These are phyloP conservation scores for Pantherophis alleghaniensis DNA, from an alignment of 2,797 vertebrate species.

Conservation along the genomic window DNA sequence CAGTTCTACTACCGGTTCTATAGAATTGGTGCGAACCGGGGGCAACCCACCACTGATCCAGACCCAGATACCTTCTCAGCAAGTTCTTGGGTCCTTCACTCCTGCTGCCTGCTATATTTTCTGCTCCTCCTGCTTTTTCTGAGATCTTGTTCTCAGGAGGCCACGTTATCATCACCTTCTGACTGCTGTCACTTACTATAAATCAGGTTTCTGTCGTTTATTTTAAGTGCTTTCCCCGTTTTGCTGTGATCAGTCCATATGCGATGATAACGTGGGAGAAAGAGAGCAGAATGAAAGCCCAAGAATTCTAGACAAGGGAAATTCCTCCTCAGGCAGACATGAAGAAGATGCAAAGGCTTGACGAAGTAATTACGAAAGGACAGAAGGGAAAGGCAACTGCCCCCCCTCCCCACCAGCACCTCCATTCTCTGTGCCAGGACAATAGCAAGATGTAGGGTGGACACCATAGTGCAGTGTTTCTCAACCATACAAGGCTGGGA, in stretches of 20 bases:
- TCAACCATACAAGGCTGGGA: no score
- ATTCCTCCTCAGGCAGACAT: background rate
- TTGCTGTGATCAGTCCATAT: background rate
- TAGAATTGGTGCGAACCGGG: no score
- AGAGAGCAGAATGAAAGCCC: background rate
- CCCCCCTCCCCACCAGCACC: background rate
- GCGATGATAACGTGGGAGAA: background rate
- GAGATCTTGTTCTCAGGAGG: background rate
- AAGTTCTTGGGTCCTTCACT: no score
- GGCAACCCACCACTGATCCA: no score
- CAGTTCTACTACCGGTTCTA: no score
- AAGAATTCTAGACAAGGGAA: background rate
- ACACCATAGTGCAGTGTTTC: background rate
- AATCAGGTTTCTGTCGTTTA: background rate
- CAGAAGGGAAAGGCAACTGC: background rate
- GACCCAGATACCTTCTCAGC: no score
- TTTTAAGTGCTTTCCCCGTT: background rate
- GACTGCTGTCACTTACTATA: background rate
- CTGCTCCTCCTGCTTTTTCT: background rate
- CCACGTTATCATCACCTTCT: background rate
- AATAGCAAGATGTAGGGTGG: background rate
- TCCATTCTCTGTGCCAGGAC: background rate
- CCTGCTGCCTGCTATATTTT: no score
- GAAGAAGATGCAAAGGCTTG: background rate
- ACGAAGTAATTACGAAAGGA: background rate